phyloP scores from a whole-genome alignment of 2,797 vertebrate genomes.

The Neoniphon sammara region DNA sequence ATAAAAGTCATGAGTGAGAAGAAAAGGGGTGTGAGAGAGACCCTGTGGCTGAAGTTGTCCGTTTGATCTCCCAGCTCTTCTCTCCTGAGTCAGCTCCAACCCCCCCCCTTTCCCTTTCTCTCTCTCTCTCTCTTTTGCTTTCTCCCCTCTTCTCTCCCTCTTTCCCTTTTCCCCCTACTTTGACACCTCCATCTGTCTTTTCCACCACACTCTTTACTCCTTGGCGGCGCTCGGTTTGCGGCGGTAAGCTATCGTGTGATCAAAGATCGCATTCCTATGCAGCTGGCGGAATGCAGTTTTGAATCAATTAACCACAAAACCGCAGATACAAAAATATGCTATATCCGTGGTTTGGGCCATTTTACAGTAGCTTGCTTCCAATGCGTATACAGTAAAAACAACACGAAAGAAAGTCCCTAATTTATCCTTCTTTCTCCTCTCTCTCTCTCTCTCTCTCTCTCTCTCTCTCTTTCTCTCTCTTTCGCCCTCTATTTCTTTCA shows the following conservation, averaged over 20 bases:
- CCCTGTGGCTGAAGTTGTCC: conserved; percentile 64
- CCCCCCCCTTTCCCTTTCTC: conserved; percentile 19
- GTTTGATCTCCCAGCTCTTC: conserved; percentile 66
- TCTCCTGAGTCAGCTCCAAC: conserved; percentile 66
- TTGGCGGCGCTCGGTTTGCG: conserved; percentile 17
- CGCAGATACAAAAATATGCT: conserved; percentile 14
- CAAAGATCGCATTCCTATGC: conserved; percentile 54
- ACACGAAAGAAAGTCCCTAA: conserved; percentile 41
- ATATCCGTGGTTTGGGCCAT: conserved; percentile 10
- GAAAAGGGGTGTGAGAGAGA: conserved; percentile 54
- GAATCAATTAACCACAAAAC: conserved; percentile 63
- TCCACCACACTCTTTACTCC: conserved; percentile 8
- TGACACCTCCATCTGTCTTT: conserved; percentile 55
- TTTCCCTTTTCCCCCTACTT: conserved; percentile 42
- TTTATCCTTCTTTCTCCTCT: conserved; percentile 14
- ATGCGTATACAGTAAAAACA: conserved; percentile 16
- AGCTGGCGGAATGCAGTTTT: conserved; percentile 36
- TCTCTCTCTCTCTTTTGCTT: conserved; percentile 31
- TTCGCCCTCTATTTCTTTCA: conserved; percentile 13
- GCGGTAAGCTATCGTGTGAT: conserved; percentile 54
- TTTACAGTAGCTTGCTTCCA: conserved; percentile 12
- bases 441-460: neutral
- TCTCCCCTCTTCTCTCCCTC: conserved; percentile 20
- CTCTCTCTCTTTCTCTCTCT: neutral
- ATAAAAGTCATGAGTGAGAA: conserved; percentile 61